A percentile compares a stretch with the other conserved stretches of the same genome.
These are phyloP conservation scores for Erebia aethiops DNA, from an alignment of 2,888 invertebrate genomes.

Conservation along the genomic window DNA sequence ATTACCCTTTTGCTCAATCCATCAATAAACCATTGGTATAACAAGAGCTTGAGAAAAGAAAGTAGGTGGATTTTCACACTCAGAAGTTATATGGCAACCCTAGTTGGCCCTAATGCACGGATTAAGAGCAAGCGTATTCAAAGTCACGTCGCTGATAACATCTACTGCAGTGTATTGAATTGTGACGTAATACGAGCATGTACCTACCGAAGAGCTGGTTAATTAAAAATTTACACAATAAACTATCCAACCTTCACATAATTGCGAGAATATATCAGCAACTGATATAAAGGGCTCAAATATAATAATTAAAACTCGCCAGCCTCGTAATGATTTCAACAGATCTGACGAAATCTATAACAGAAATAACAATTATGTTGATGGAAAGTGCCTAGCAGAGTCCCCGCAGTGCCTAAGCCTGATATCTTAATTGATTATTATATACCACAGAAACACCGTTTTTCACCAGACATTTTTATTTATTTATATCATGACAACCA, in stretches of 20 bases:
- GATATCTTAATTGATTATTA: no score
- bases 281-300: neutral
- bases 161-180: conserved; percentile 36
- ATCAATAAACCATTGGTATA: no score
- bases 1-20: no score
- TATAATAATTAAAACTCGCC: neutral
- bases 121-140: conserved; percentile 53
- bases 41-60: no score
- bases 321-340: neutral
- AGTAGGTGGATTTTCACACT: no score
- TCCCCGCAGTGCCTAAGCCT: no score
- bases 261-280: neutral
- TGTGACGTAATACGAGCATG: conserved; percentile 24
- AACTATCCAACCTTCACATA: neutral
- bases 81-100: conserved; percentile 6
- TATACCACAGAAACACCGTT: no score
- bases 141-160: conserved; percentile 41
- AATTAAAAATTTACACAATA: neutral
- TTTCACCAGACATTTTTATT: no score
- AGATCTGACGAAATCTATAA: no score
- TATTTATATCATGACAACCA: no score
- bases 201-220: conserved; percentile 8
- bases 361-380: neutral
- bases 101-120: conserved; percentile 43
- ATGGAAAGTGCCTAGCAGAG: no score